A percentile compares a stretch with the other conserved stretches of the same genome.
Evolutionary conservation across 2,888 invertebrate genomes (phyloP).

Genomic region (Nephrotoma flavescens): DNA sequence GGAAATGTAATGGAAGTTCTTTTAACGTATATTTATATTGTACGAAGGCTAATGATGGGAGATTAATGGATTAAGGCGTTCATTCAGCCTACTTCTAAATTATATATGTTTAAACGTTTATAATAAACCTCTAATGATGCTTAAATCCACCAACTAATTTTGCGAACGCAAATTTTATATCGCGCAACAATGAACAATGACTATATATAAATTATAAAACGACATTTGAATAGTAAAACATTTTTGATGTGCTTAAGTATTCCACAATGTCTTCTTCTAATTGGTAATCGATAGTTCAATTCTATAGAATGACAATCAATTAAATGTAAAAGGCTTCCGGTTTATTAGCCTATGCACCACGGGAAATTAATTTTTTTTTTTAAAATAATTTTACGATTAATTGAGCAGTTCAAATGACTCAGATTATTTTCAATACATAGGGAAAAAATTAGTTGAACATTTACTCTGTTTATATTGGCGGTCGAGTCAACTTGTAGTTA

Average conservation of each 20-base stretch:
- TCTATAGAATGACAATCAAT: neutral
- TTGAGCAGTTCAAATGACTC: no score
- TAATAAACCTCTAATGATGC: neutral
- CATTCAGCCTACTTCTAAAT: neutral
- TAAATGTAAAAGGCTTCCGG: neutral
- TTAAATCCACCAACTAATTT: neutral
- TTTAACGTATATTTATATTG: neutral
- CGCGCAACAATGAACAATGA: neutral
- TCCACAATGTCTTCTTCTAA: neutral
- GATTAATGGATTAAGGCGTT: neutral
- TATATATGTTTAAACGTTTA: neutral
- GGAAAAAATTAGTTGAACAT: no score
- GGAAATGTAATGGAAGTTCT: neutral
- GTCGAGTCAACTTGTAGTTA: no score
- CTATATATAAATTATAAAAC: neutral
- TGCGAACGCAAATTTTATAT: neutral
- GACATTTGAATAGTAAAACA: neutral
- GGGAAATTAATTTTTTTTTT: neutral
- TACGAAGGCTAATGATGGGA: neutral
- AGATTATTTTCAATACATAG: no score
- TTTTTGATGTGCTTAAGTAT: neutral
- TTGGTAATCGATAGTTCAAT: neutral
- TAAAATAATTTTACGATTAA: neutral
- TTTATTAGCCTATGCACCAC: neutral
- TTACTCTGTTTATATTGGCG: no score